Base-by-base conservation (phyloP, 2,888 invertebrate species). In the Caenorhabditis becei region DNA sequence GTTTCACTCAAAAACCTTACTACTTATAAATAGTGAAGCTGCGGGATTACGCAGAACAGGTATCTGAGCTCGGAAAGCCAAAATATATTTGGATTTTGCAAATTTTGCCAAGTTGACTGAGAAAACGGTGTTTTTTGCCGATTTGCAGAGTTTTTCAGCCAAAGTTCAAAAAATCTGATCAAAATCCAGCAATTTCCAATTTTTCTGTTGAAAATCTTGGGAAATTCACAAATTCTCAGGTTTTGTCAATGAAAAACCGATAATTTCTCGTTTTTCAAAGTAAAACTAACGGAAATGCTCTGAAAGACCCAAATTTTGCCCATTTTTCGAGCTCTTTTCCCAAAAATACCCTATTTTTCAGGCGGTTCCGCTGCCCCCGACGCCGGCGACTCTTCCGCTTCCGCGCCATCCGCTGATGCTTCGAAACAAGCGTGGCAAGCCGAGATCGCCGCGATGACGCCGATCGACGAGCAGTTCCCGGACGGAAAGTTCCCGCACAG, bases 401-500 rank as follows among this genome's bases (percentile, higher is more conserved):
- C 49, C 0, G 47, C 26, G 16, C 41, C 71, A 32, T 47, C 72
- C 32, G 65, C 26, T 28, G 65, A 79, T 65, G 53, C 47, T 66
- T 47, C 56, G 18, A 70, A 61, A 18, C 59, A 58, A 16, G 77
- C 70, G 32, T 85, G 82, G 83, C 47, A 80, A 24, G 85, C 82
- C 23, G 88, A 90, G 37, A 89, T 90, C 54, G 82, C 78, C 20
- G 85, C 83, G 16, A 83, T 91, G 83, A 88, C 75, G 47, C 88
- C 89, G 23, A 97, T 93, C 94, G 88, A 91, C 2, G 95, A 96
- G 67, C 93, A 97, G 23, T 97, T 94, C 91, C 94, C 96, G 2
- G 94, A 96, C 92, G 95, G 93, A 54, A 93, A 93, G 89, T 97
- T 94, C 91, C 98, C 98, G 0, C 94, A 95, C 90, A 97, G 97